Evolutionary conservation across 2,113 vertebrate genomes (phyloP).

Genomic region (Pygoscelis adeliae): DNA sequence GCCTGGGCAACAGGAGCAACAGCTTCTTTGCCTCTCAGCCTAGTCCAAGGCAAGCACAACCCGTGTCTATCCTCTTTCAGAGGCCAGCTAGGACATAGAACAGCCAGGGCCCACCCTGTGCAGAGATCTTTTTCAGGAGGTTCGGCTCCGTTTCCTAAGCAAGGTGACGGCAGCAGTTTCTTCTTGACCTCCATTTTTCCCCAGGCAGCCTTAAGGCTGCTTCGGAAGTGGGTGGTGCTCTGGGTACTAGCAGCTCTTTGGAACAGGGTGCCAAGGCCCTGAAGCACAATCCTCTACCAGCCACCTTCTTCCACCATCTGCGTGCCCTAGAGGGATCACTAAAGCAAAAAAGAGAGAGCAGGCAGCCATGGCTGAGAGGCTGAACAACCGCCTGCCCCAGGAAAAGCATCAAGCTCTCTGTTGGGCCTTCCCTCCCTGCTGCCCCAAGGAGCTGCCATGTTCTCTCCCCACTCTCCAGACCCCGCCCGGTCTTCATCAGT

Average conservation of each 20-base stretch:
- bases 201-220: neutral
- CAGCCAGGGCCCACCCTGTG: accelerated
- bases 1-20: neutral
- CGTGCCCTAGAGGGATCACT: neutral
- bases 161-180: neutral
- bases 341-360: constrained; percentile 19
- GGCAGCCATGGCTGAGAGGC: neutral
- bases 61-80: neutral
- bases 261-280: neutral
- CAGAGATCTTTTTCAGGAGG: neutral
- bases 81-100: neutral
- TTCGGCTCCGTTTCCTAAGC: neutral
- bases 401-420: neutral
- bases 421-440: neutral
- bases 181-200: neutral
- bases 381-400: neutral
- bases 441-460: neutral
- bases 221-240: neutral
- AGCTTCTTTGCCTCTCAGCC: neutral
- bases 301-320: neutral
- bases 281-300: neutral
- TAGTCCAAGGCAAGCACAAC: neutral
- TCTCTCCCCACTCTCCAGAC: neutral
- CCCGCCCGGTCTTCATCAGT: neutral
- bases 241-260: neutral